Conservation (phyloP, 2,888 invertebrate genomes). For the Fissipunctia ypsillon region DNA sequence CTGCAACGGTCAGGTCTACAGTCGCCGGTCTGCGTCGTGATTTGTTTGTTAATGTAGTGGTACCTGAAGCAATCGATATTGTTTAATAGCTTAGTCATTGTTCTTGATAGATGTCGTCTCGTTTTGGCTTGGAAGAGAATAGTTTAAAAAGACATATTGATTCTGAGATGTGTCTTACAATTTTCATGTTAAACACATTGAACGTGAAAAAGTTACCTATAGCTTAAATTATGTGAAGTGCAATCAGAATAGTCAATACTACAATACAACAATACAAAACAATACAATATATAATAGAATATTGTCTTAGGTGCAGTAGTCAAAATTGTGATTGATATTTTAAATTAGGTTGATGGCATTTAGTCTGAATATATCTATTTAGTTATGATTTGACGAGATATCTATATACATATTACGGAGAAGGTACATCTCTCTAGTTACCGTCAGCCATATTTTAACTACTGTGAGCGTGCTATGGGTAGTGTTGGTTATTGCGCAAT, state of each 20-base stretch:
- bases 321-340: neutral
- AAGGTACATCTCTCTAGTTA: too few species aligned
- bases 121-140: neutral
- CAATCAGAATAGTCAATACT: neutral
- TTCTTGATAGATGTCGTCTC: conserved; percentile 19
- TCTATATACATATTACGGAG: too few species aligned
- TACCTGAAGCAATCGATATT: conserved; percentile 66
- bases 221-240: neutral
- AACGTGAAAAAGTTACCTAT: neutral
- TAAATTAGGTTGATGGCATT: neutral
- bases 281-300: too few species aligned
- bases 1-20: conserved; percentile 74
- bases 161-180: neutral
- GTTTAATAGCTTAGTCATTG: conserved; percentile 57
- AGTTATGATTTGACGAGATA: too few species aligned
- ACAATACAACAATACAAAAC: too few species aligned
- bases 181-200: neutral
- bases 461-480: too few species aligned
- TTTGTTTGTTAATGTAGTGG: conserved; percentile 76
- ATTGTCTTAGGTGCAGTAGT: neutral
- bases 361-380: neutral
- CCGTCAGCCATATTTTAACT: too few species aligned
- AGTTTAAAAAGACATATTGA: neutral
- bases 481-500: too few species aligned
- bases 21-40: conserved; percentile 73